A percentile compares a stretch with the other conserved stretches of the same genome.
These are phyloP conservation scores for Hyalella azteca DNA, from an alignment of 2,888 invertebrate genomes.

Conservation along the genomic window DNA sequence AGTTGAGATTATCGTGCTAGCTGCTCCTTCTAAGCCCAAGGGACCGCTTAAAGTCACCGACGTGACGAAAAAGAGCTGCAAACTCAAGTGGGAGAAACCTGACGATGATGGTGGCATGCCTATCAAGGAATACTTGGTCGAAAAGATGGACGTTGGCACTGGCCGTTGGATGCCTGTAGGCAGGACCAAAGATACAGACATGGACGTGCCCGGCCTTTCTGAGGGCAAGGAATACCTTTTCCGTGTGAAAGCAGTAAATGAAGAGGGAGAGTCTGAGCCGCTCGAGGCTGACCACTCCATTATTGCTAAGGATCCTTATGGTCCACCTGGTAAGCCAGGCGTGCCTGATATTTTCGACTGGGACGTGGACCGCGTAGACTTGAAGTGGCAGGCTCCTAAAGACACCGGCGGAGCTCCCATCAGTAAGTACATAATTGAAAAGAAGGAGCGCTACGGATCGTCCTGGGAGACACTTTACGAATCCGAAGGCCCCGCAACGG, in stretches of 20 bases:
- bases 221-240: slow-evolving; percentile 98
- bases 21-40: slow-evolving; percentile 83
- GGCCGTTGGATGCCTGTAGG: slow-evolving; percentile 75
- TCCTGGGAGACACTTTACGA: slow-evolving; percentile 82
- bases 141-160: slow-evolving; percentile 76
- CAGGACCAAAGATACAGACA: slow-evolving; percentile 69
- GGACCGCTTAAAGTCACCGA: slow-evolving; percentile 88
- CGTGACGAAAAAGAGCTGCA: slow-evolving; percentile 82
- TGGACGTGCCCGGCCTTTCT: slow-evolving; percentile 75
- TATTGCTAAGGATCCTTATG: slow-evolving; percentile 92
- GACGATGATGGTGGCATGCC: slow-evolving; percentile 94
- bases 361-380: slow-evolving; percentile 85
- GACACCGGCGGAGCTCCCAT: slow-evolving; percentile 80
- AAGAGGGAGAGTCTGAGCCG: slow-evolving; percentile 96
- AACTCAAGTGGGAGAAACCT: slow-evolving; percentile 91
- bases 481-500: slow-evolving; percentile 76
- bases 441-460: slow-evolving; percentile 79
- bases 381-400: slow-evolving; percentile 82
- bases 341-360: slow-evolving; percentile 84
- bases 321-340: slow-evolving; percentile 87
- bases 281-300: slow-evolving; percentile 87
- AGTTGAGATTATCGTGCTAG: slow-evolving; percentile 89
- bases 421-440: slow-evolving; percentile 86
- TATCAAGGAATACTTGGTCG: slow-evolving; percentile 90
- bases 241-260: slow-evolving; percentile 94